Evolutionary conservation across 1,140 invertebrate species (phyloP).

Genomic region (Sitophilus oryzae): DNA sequence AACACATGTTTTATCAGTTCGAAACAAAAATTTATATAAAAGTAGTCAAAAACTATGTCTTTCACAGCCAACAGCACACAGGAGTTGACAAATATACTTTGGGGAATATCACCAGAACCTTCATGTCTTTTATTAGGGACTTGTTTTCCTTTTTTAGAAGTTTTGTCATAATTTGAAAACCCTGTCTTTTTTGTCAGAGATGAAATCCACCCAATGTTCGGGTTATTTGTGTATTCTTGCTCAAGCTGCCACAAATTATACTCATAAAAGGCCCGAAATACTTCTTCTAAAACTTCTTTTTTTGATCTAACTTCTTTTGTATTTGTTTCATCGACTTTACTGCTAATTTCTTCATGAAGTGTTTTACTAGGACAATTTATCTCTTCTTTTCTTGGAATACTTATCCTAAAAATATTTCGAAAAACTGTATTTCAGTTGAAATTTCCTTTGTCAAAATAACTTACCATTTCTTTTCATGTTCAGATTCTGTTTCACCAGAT

Average conservation of each 20-base stretch:
- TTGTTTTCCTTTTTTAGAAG: not conserved
- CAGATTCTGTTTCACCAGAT: not conserved
- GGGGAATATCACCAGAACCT: not conserved
- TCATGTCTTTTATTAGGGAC: not conserved
- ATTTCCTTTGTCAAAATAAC: too few relatives aligned
- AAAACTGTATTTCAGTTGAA: too few relatives aligned
- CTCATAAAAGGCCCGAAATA: slow-evolving; percentile 18
- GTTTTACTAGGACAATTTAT: not conserved
- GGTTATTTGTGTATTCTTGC: slow-evolving; percentile 9
- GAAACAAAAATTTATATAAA: slow-evolving; percentile 27
- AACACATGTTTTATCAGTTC: slow-evolving; percentile 17
- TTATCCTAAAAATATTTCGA: not conserved
- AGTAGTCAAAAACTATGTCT: slow-evolving; percentile 21
- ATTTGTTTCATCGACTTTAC: too few relatives aligned
- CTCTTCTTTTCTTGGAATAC: not conserved
- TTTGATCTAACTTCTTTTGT: too few relatives aligned
- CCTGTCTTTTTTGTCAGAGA: not conserved
- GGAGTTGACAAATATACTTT: slow-evolving; percentile 7
- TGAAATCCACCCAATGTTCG: slow-evolving; percentile 9
- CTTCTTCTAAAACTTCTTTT: too few relatives aligned
- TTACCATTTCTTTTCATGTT: not conserved
- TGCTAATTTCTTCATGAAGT: not conserved
- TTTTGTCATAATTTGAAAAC: not conserved
- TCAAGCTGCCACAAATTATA: slow-evolving; percentile 15
- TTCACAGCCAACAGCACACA: slow-evolving; percentile 11